A percentile compares a stretch with the other conserved stretches of the same genome.
These are phyloP conservation scores for Coenobita brevimanus DNA, from an alignment of 1,140 invertebrate species.

Conservation along the genomic window DNA sequence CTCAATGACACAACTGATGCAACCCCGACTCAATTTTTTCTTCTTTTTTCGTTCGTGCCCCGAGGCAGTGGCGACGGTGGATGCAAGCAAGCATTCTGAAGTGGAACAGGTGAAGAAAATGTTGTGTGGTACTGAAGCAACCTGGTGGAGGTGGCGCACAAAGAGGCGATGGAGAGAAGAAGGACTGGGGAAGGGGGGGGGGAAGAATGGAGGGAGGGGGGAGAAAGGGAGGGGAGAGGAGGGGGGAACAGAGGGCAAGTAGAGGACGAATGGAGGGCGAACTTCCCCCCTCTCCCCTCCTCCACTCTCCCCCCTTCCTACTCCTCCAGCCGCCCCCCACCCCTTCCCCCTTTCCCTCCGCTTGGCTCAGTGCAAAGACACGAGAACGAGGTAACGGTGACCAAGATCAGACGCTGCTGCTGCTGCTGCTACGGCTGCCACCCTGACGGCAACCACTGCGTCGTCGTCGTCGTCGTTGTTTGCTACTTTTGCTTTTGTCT, in stretches of 20 bases:
- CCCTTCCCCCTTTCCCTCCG: constrained; percentile 15
- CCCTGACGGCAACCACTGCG: constrained; percentile 23
- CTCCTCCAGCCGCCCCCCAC: not conserved
- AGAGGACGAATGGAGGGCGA: constrained; percentile 50
- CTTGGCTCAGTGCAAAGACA: constrained; percentile 50
- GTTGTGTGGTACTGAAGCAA: too few relatives aligned
- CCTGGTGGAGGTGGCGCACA: constrained; percentile 31
- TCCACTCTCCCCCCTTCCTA: constrained; percentile 10
- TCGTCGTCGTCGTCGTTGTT: not conserved
- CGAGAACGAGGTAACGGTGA: constrained; percentile 60
- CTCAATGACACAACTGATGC: constrained; percentile 36
- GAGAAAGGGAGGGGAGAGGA: not conserved
- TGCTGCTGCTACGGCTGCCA: too few relatives aligned
- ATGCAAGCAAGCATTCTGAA: not conserved
- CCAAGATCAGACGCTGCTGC: constrained; percentile 36
- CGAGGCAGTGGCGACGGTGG: too few relatives aligned
- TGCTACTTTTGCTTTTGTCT: not conserved
- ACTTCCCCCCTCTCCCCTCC: not conserved
- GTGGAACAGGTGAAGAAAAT: constrained; percentile 28
- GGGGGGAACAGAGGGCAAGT: constrained; percentile 44
- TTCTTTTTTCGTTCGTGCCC: too few relatives aligned
- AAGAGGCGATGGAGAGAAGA: not conserved
- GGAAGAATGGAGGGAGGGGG: not conserved
- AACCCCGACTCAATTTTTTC: constrained; percentile 3
- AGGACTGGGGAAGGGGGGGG: not conserved